Evolutionary conservation across 92 coral and sea anemone species (phyloP).

Genomic region (Nematostella vectensis): DNA sequence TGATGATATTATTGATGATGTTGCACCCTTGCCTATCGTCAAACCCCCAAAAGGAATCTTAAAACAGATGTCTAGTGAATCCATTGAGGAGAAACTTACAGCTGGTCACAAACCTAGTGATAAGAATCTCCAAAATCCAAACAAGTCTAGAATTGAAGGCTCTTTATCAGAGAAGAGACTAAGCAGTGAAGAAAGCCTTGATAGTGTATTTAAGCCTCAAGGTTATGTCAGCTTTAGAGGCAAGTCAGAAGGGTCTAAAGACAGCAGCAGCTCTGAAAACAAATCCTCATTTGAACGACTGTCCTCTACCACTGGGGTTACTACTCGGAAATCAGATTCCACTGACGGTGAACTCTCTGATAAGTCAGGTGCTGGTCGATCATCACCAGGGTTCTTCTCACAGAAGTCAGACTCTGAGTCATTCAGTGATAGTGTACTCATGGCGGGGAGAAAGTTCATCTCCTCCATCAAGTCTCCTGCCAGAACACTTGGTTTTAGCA

Average conservation of each 20-base stretch:
- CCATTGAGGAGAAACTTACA: background rate
- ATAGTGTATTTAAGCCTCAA: background rate
- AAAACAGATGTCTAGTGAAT: constrained; percentile 29
- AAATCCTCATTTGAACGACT: too few species aligned
- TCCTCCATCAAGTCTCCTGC: constrained; percentile 60
- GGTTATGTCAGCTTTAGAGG: constrained; percentile 4
- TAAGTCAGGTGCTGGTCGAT: constrained; percentile 5
- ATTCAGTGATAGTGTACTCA: constrained; percentile 47
- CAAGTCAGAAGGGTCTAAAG: constrained; percentile 22
- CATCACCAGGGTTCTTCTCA: constrained; percentile 1
- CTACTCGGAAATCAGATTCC: too few species aligned
- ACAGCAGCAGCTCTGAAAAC: constrained; percentile 26
- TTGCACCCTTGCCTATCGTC: constrained; percentile 9
- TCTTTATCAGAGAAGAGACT: background rate
- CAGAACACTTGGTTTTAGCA: constrained; percentile 40
- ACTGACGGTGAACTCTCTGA: background rate
- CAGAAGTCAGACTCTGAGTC: constrained; percentile 33
- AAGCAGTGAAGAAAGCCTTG: background rate
- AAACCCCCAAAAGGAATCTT: constrained; percentile 13
- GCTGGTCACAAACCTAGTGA: background rate
- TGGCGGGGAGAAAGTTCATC: constrained; percentile 64
- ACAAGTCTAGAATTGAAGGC: background rate
- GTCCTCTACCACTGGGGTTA: too few species aligned
- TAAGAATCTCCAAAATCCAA: background rate
- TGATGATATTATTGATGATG: constrained; percentile 16